phyloP scores from a whole-genome alignment of 1,140 invertebrate genomes.

The Heliothis virescens region DNA sequence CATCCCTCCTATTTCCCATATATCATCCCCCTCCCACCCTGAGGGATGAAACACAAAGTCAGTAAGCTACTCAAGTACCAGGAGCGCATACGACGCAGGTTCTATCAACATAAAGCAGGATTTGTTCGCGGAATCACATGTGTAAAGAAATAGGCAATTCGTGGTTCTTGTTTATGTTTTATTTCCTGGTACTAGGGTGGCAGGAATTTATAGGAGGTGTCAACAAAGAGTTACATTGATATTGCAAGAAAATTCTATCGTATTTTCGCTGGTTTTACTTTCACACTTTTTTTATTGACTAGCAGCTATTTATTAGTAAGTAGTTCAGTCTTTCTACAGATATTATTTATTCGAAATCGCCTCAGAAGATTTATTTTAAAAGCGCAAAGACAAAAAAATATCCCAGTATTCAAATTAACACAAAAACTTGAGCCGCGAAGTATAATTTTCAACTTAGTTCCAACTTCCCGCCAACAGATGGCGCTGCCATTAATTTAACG shows the following conservation, averaged over 20 bases:
- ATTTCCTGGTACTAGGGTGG: not conserved
- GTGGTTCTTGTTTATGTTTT: not conserved
- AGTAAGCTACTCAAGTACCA: conserved; percentile 20
- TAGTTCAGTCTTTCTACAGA: too few species aligned
- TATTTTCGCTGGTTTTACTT: not conserved
- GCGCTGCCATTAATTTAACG: conserved; percentile 23
- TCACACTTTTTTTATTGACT: too few species aligned
- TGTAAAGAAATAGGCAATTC: not conserved
- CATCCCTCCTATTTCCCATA: not conserved
- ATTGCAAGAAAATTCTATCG: not conserved
- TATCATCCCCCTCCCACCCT: not conserved
- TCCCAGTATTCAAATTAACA: not conserved
- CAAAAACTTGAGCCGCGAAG: not conserved
- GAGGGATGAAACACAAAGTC: not conserved
- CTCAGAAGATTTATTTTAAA: too few species aligned
- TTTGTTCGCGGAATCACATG: conserved; percentile 20
- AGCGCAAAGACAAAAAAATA: not conserved
- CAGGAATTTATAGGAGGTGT: not conserved
- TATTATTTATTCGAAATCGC: too few species aligned
- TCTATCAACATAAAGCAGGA: conserved; percentile 50
- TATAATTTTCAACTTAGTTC: conserved; percentile 27
- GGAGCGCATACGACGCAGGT: conserved; percentile 13
- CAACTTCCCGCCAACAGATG: conserved; percentile 23
- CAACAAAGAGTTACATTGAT: not conserved
- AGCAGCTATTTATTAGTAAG: too few species aligned